Evolutionary conservation across 2,888 invertebrate genomes (phyloP).

Genomic region (Epistrophe grossulariae): DNA sequence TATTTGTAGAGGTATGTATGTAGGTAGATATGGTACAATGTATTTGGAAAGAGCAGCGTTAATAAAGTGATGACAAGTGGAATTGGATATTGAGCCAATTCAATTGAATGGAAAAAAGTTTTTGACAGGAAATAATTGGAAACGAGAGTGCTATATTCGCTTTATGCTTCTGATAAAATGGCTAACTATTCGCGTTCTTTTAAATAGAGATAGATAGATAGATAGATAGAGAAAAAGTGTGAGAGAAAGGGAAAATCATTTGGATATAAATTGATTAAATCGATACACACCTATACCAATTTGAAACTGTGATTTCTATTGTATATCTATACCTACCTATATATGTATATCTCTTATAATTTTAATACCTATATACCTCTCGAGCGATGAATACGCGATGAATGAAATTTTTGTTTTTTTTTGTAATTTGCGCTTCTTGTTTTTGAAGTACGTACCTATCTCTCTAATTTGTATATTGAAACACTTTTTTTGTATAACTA

Average conservation of each 20-base stretch:
- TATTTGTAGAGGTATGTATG: too few species aligned
- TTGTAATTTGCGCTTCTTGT: background rate
- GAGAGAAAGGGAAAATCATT: background rate
- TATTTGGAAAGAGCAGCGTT: constrained; percentile 28
- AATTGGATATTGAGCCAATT: constrained; percentile 57
- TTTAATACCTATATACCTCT: background rate
- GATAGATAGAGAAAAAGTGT: background rate
- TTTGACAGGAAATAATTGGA: constrained; percentile 65
- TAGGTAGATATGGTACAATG: too few species aligned
- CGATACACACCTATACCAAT: background rate
- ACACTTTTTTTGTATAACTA: too few species aligned
- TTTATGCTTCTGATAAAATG: background rate
- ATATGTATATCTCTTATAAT: background rate
- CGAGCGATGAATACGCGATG: background rate
- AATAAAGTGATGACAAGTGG: constrained; percentile 65
- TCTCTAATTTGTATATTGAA: too few species aligned
- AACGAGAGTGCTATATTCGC: background rate
- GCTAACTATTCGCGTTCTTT: background rate
- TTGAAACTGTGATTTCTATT: background rate
- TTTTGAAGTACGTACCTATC: background rate
- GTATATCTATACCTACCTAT: background rate
- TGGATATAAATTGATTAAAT: constrained; percentile 18
- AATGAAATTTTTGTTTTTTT: background rate
- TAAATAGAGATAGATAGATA: too few species aligned
- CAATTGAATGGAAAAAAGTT: constrained; percentile 68